A percentile compares a stretch with the other conserved stretches of the same genome.
Evolutionary conservation across 2,888 invertebrate genomes (phyloP).

Genomic region (Saturnia pavonia): DNA sequence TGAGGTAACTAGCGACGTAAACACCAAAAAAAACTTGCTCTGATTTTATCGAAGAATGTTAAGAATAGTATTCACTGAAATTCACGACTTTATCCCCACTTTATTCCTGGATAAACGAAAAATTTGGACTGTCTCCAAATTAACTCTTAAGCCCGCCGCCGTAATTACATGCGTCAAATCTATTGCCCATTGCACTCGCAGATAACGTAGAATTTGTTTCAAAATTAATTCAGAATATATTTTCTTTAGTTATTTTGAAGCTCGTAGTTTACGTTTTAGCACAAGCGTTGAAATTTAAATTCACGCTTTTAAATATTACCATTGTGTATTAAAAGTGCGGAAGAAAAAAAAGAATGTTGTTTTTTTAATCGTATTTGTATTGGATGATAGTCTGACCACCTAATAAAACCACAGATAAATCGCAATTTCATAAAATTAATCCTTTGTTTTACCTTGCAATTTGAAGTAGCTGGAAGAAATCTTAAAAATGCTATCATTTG

Average conservation of each 20-base stretch:
- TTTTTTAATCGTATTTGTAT: too few species aligned
- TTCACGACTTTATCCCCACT: conserved; percentile 45
- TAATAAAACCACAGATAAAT: too few species aligned
- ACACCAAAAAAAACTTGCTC: neutral
- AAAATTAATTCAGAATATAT: neutral
- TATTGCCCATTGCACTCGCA: conserved; percentile 45
- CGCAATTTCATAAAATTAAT: too few species aligned
- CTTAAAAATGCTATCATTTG: too few species aligned
- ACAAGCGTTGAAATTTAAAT: neutral
- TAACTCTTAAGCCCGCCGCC: conserved; percentile 67
- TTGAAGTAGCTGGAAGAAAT: too few species aligned
- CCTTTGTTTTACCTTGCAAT: too few species aligned
- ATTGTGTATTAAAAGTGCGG: neutral
- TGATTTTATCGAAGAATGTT: neutral
- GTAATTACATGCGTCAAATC: conserved; percentile 66
- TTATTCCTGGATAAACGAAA: conserved; percentile 66
- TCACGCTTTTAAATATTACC: too few species aligned
- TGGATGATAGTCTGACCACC: too few species aligned
- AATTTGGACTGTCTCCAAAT: conserved; percentile 74
- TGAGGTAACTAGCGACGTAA: neutral
- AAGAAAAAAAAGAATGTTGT: too few species aligned
- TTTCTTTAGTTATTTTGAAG: neutral
- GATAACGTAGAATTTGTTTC: conserved; percentile 29
- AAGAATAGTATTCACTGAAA: conserved; percentile 14
- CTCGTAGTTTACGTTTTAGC: neutral